Evolutionary conservation across 2,797 vertebrate genomes (phyloP).

Genomic region (Myotis findleyi): DNA sequence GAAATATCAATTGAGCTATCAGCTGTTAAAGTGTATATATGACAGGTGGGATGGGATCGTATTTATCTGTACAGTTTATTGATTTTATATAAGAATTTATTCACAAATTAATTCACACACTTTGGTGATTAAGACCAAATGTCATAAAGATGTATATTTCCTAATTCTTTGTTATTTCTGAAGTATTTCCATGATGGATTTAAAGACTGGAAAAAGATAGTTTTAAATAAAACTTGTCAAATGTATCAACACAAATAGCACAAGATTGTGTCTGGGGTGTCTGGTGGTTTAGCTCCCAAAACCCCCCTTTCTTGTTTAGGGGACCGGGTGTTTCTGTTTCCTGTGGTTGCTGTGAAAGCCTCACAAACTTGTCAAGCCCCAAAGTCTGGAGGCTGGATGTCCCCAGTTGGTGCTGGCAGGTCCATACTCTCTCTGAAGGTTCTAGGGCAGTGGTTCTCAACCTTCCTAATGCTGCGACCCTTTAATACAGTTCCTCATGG

Average conservation of each 20-base stretch:
- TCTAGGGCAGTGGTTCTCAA: no score
- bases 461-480: no score
- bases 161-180: neutral
- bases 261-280: neutral
- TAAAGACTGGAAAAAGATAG: neutral
- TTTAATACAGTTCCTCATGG: no score
- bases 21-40: neutral
- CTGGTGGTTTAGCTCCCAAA: neutral
- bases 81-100: neutral
- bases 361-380: no score
- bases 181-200: neutral
- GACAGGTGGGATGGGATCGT: neutral
- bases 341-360: neutral
- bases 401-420: neutral
- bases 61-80: neutral
- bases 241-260: neutral
- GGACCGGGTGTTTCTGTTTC: fast-evolving
- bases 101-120: neutral
- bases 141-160: neutral
- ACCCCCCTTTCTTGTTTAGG: neutral
- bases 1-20: no score
- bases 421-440: neutral
- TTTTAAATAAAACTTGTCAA: neutral
- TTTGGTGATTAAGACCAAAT: neutral
- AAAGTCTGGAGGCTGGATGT: neutral